Base-by-base conservation (phyloP, 2,113 vertebrate genomes). In the Corythornis cristatus region DNA sequence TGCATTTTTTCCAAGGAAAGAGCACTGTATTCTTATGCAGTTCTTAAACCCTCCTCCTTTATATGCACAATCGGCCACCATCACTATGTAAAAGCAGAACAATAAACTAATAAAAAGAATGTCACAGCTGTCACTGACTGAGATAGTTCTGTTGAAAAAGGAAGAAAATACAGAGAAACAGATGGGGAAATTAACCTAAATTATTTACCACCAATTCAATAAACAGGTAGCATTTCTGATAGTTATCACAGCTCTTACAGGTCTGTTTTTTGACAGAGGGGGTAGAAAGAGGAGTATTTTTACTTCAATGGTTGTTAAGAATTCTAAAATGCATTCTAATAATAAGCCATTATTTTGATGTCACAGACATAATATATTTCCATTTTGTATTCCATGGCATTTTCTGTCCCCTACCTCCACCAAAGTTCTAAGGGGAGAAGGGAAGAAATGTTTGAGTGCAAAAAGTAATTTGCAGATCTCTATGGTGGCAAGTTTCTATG, bases 101-200 rank as follows among this genome's bases (percentile, higher is more conserved):
- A 88, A 80, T 23, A 86, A 90, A 94, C 67, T 11, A 96, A 92
- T 95, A 93, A 93, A 93, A 83, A 80, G 26, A 83, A 53, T 74
- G 43, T 74, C 89, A 93, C 65, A 81, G 76, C 73, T 93, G 68
- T 64, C 76, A 90, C 46, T 46, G 76, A 74, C 88, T 90, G 73
- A 94, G 68, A 70, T 28, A 90, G 73, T 80, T 81, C 54, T 90
- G 68, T 86, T 86, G 19, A 56, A 92, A 81, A 86, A 80, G 29
- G 54, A 76, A 91, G 61, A 80, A 90, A 83, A 51, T 74, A 71
- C 56, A 90, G 72, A 77, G 51, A 83, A 90, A 62, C 22, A 56
- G 33, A 15, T 62, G 31, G 40, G 51, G 17, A 88, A 92, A 54
- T 4, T 25, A 78, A 60, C 9, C 22, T 78, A 50, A 83, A 86